These are phyloP conservation scores for Drymodes brunneopygia DNA, from an alignment of 2,113 vertebrate genomes.

Conservation along the genomic window DNA sequence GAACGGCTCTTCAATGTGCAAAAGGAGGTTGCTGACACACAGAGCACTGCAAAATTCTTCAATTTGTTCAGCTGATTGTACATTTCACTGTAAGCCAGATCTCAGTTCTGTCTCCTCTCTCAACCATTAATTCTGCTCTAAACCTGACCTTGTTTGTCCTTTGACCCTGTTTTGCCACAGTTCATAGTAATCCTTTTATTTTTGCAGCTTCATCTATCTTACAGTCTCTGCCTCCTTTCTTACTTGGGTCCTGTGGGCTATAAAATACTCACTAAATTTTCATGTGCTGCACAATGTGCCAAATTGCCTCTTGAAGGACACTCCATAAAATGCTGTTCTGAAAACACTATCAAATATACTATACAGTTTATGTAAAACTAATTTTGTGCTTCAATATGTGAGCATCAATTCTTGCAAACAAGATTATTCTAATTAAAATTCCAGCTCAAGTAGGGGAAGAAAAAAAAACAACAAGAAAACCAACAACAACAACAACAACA, in stretches of 20 bases:
- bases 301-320: not conserved
- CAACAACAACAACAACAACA: not conserved
- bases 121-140: not conserved
- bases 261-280: not conserved
- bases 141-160: not conserved
- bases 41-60: not conserved
- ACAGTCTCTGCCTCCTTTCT: not conserved
- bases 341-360: not conserved
- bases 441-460: not conserved
- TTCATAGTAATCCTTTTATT: not conserved
- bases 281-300: not conserved
- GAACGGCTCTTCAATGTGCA: not conserved
- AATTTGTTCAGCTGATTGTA: not conserved
- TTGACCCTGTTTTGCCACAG: not conserved
- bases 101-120: not conserved
- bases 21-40: not conserved
- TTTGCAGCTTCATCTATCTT: not conserved
- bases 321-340: not conserved
- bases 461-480: fast-evolving
- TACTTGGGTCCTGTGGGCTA: not conserved
- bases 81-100: not conserved
- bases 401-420: not conserved
- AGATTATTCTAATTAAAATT: not conserved
- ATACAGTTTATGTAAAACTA: not conserved
- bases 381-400: not conserved